Conservation (phyloP, 2,888 invertebrate species). For the Rotaria magnacalcarata region DNA sequence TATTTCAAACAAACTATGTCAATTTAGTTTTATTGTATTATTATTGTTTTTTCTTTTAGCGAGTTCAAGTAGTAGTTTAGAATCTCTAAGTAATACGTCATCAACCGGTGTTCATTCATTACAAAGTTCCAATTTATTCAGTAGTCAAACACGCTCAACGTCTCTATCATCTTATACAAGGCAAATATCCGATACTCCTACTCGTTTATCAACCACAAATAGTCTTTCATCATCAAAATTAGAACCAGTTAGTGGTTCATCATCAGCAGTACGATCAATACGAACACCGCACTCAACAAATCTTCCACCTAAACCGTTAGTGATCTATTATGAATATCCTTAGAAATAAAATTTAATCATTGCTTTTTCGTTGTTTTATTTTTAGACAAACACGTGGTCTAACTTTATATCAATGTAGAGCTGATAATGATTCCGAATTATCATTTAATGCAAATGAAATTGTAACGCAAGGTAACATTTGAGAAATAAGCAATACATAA, state of each 20-base stretch:
- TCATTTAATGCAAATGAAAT: slow-evolving; percentile 97
- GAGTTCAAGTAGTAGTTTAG: slow-evolving; percentile 28
- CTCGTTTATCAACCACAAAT: neutral
- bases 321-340: no score
- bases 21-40: no score
- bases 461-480: slow-evolving; percentile 80
- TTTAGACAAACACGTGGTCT: slow-evolving; percentile 54
- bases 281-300: neutral
- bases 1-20: no score
- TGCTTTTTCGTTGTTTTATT: neutral
- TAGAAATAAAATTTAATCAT: no score
- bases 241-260: neutral
- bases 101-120: neutral
- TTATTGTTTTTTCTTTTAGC: neutral
- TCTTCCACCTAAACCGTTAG: neutral
- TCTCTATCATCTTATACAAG: neutral
- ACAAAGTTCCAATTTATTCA: slow-evolving; percentile 7
- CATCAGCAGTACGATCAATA: neutral
- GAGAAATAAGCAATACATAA: neutral
- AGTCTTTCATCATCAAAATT: slow-evolving; percentile 28
- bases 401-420: slow-evolving; percentile 88
- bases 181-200: neutral
- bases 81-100: neutral
- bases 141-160: neutral
- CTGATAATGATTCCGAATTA: slow-evolving; percentile 90